A percentile compares a stretch with the other conserved stretches of the same genome.
phyloP scores from a whole-genome alignment of 2,797 vertebrate species.

The Enteromius fasciolatus region DNA sequence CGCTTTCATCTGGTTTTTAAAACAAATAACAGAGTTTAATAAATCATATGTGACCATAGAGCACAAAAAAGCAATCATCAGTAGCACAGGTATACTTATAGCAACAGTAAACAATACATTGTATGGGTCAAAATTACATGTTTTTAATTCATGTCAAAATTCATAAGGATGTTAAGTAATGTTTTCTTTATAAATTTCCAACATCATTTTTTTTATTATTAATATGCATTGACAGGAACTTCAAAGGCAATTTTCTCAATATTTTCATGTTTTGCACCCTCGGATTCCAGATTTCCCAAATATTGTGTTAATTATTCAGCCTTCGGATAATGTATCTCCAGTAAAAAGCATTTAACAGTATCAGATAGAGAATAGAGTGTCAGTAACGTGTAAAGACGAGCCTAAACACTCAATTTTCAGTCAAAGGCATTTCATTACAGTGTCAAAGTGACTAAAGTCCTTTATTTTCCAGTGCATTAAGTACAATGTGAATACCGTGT shows the following conservation, averaged over 20 bases:
- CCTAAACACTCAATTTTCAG: no score
- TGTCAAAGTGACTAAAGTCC: not conserved
- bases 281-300: not conserved
- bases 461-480: not conserved
- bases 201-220: not conserved
- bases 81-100: not conserved
- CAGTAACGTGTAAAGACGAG: no score
- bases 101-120: not conserved
- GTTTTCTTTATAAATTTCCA: not conserved
- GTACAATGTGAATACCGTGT: not conserved
- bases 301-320: no score
- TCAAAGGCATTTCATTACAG: no score
- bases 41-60: not conserved
- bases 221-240: not conserved
- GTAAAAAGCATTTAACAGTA: no score
- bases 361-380: no score
- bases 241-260: not conserved
- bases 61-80: not conserved
- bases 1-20: slow-evolving; percentile 78
- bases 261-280: not conserved
- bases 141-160: not conserved
- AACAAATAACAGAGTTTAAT: not conserved
- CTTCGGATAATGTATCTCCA: no score
- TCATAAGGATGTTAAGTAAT: not conserved
- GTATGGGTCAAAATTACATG: rapidly evolving